phyloP scores from a whole-genome alignment of 1,140 invertebrate genomes.

The Euglossa dilemma region DNA sequence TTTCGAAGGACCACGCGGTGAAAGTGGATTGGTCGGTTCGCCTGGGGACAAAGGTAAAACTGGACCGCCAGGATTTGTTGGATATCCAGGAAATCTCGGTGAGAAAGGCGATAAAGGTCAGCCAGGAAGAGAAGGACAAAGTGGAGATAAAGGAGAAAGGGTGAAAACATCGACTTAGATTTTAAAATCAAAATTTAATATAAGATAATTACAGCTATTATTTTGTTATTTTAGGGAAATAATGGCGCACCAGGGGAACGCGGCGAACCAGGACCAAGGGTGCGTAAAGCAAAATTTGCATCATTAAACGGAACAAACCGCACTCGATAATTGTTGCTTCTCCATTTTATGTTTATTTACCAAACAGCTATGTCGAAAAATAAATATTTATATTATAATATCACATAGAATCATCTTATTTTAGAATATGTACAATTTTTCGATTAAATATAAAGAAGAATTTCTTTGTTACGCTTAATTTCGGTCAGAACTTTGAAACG shows the following conservation, averaged over 20 bases:
- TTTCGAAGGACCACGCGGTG: slow-evolving; percentile 89
- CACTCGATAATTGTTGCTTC: no score
- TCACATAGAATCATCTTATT: no score
- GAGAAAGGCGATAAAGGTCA: slow-evolving; percentile 90
- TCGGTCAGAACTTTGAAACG: no score
- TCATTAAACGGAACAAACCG: no score
- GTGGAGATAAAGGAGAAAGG: slow-evolving; percentile 82
- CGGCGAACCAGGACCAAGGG: slow-evolving; percentile 86
- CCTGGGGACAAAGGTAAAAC: slow-evolving; percentile 89
- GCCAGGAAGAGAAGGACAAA: slow-evolving; percentile 87
- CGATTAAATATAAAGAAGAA: no score
- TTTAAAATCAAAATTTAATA: not conserved
- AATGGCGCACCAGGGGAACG: slow-evolving; percentile 88
- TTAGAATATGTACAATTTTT: no score
- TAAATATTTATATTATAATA: no score
- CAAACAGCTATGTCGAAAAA: no score
- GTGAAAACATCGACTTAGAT: slow-evolving; percentile 10
- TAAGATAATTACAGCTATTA: not conserved
- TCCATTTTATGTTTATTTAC: no score
- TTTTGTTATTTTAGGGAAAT: slow-evolving; percentile 74
- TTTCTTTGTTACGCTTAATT: no score
- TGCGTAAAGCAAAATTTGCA: slow-evolving; percentile 25
- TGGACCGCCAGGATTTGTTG: slow-evolving; percentile 88
- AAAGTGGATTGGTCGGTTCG: slow-evolving; percentile 81
- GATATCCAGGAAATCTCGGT: slow-evolving; percentile 88